phyloP scores from a whole-genome alignment of 2,888 invertebrate genomes.

The Amblyjoppa proteus region DNA sequence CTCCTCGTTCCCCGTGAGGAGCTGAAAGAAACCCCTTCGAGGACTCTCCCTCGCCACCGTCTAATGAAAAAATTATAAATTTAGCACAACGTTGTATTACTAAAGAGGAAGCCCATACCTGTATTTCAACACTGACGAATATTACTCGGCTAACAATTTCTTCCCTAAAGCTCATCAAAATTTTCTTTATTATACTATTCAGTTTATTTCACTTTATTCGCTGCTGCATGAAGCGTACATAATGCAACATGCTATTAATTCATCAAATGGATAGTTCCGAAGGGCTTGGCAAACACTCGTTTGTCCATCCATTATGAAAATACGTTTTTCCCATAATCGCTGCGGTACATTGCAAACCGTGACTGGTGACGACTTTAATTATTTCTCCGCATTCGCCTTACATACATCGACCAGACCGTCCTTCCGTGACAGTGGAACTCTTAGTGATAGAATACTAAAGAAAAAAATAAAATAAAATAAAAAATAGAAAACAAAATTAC shows the following conservation, averaged over 20 bases:
- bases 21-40: constrained; percentile 28
- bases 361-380: not conserved
- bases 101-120: not conserved
- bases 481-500: not conserved
- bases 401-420: not conserved
- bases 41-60: not conserved
- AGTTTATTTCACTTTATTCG: not conserved
- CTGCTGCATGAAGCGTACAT: not conserved
- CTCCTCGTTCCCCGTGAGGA: not conserved
- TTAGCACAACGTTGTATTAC: constrained; percentile 10
- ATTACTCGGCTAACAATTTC: not conserved
- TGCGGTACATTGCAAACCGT: no score
- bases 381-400: not conserved
- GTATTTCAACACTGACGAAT: constrained; percentile 10
- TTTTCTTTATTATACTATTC: constrained; percentile 7
- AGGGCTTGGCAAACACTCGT: not conserved
- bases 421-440: not conserved
- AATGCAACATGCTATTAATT: not conserved
- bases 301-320: not conserved
- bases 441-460: not conserved
- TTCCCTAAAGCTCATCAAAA: constrained; percentile 15
- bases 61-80: constrained; percentile 23
- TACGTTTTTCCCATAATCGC: not conserved
- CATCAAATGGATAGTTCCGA: not conserved
- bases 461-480: not conserved